A percentile compares a stretch with the other conserved stretches of the same genome.
Conservation (phyloP, 2,113 vertebrate genomes). For the Sminthopsis crassicaudata region DNA sequence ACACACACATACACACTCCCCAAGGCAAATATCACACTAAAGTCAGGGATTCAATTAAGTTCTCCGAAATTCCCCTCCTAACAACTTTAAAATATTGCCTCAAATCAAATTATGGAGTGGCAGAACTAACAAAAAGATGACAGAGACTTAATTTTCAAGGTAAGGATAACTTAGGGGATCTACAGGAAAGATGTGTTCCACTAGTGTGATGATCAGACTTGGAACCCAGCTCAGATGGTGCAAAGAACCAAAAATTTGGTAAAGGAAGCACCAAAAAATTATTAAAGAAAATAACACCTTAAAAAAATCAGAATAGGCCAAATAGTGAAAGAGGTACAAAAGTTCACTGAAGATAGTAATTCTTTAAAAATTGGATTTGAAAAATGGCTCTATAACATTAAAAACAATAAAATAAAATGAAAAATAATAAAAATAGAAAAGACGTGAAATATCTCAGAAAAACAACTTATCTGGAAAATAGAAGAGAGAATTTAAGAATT, state of each 20-base stretch:
- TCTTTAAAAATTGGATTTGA: not conserved
- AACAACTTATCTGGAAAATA: no score
- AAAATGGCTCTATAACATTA: not conserved
- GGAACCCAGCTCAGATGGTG: not conserved
- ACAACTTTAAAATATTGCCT: not conserved
- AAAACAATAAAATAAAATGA: not conserved
- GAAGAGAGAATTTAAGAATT: not conserved
- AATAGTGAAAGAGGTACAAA: not conserved
- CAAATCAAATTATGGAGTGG: not conserved
- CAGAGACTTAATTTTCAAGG: not conserved
- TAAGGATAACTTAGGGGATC: not conserved
- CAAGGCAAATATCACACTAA: not conserved
- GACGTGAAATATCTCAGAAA: not conserved
- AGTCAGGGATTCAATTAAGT: not conserved
- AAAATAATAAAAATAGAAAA: not conserved
- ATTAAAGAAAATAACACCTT: not conserved
- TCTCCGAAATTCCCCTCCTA: not conserved
- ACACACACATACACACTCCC: no score
- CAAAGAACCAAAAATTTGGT: not conserved
- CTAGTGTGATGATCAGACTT: not conserved
- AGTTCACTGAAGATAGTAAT: not conserved
- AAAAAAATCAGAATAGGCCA: not conserved
- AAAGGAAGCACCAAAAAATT: not conserved
- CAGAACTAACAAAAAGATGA: not conserved
- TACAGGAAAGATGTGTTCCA: not conserved